Evolutionary conservation across 2,113 vertebrate species (phyloP).

Genomic region (Hippocampus comes): DNA sequence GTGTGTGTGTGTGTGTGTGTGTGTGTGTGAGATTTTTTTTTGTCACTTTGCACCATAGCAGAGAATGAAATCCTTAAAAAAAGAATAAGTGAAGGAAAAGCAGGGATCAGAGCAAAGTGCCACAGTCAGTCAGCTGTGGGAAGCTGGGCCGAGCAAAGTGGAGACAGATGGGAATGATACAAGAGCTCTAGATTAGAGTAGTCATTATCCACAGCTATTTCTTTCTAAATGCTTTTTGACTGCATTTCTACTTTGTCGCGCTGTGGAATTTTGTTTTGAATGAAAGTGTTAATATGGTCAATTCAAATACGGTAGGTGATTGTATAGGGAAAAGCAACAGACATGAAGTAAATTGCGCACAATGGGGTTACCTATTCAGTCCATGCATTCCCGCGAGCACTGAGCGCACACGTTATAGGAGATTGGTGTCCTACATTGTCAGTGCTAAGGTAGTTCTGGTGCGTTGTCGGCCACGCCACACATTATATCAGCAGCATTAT

Average conservation of each 20-base stretch:
- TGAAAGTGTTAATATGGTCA: constrained; percentile 7
- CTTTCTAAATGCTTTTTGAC: constrained; percentile 19
- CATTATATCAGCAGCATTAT: too few species aligned
- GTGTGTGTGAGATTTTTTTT: constrained; percentile 4
- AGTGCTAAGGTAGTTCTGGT: too few species aligned
- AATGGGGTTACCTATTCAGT: too few species aligned
- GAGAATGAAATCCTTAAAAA: constrained; percentile 17
- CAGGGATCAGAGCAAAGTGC: constrained; percentile 31
- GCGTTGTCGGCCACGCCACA: too few species aligned
- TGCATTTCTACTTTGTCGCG: constrained; percentile 24
- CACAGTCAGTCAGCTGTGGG: constrained; percentile 24
- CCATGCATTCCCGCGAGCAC: too few species aligned
- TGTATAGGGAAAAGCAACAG: not conserved
- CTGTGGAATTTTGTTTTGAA: constrained; percentile 16
- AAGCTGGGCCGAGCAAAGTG: constrained; percentile 30
- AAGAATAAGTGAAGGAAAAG: constrained; percentile 10
- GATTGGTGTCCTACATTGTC: too few species aligned
- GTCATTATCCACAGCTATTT: constrained; percentile 37
- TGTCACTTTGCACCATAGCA: constrained; percentile 30
- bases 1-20: not conserved
- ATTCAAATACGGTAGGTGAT: not conserved
- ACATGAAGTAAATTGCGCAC: not conserved
- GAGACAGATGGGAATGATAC: constrained; percentile 40
- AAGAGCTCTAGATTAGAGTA: constrained; percentile 27
- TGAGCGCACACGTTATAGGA: too few species aligned